A percentile compares a stretch with the other conserved stretches of the same genome.
Conservation (phyloP, 2,888 invertebrate genomes). For the Leucoptera coffeella region DNA sequence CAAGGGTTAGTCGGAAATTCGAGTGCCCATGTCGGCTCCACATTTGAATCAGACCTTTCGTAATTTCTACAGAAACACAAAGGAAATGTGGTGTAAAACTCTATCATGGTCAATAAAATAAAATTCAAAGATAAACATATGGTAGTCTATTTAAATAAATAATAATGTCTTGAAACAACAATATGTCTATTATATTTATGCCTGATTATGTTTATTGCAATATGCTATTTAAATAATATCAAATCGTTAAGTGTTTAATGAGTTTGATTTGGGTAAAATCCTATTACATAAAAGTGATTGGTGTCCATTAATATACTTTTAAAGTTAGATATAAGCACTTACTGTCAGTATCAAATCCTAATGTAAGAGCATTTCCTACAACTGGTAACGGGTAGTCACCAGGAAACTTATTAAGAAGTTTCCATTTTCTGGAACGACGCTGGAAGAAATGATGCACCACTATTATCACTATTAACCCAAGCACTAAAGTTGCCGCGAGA, state of each 20-base stretch:
- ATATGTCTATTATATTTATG: too few species aligned
- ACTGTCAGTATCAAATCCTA: conserved; percentile 18
- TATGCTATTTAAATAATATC: too few species aligned
- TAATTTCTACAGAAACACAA: too few species aligned
- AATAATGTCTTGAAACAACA: too few species aligned
- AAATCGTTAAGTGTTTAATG: too few species aligned
- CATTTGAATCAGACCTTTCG: too few species aligned
- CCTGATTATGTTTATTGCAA: too few species aligned
- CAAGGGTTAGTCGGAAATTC: conserved; percentile 13
- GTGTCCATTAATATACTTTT: background rate
- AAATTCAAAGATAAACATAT: too few species aligned
- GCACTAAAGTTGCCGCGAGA: too few species aligned
- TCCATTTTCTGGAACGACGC: conserved; percentile 11
- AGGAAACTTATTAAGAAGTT: conserved; percentile 14
- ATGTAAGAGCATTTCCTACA: conserved; percentile 21
- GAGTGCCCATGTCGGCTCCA: conserved; percentile 12
- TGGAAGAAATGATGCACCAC: conserved; percentile 8
- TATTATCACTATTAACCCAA: conserved; percentile 6
- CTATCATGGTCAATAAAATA: too few species aligned
- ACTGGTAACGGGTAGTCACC: conserved; percentile 15
- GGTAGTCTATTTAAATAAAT: too few species aligned
- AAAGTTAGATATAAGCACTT: conserved; percentile 8
- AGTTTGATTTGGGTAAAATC: background rate
- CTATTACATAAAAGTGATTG: background rate
- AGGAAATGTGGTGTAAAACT: too few species aligned